These are phyloP conservation scores for Lateolabrax maculatus DNA, from an alignment of 2,797 vertebrate species.

Conservation along the genomic window DNA sequence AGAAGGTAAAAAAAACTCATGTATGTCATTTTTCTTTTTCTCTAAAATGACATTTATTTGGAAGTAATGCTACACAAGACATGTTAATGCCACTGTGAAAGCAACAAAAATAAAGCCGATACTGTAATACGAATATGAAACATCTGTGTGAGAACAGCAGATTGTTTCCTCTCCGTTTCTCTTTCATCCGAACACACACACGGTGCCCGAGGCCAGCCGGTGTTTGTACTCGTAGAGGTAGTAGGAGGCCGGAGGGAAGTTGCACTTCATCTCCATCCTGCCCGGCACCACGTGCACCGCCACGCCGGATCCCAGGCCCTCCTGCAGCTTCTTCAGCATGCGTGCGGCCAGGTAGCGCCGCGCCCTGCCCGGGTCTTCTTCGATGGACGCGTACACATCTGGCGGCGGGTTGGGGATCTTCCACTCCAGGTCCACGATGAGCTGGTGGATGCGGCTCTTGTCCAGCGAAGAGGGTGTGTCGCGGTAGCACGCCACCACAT, in stretches of 20 bases:
- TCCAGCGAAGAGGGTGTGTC: conserved; percentile 81
- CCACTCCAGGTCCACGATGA: conserved; percentile 86
- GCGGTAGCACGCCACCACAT: conserved; percentile 78
- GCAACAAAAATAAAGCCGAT: conserved; percentile 49
- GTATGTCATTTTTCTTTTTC: conserved; percentile 16
- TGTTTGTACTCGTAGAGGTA: conserved; percentile 86
- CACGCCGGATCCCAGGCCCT: conserved; percentile 78
- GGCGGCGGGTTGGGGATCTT: conserved; percentile 86
- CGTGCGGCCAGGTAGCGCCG: conserved; percentile 80
- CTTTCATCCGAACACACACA: conserved; percentile 82
- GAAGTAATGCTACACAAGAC: conserved; percentile 33
- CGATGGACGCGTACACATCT: conserved; percentile 83
- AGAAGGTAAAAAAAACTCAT: background rate
- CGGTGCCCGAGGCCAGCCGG: conserved; percentile 83
- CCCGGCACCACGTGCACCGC: conserved; percentile 84
- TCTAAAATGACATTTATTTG: conserved; percentile 63
- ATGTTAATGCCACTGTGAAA: conserved; percentile 49
- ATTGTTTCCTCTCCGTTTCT: background rate
- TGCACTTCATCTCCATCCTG: conserved; percentile 83
- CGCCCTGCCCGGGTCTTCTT: conserved; percentile 79
- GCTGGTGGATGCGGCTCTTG: conserved; percentile 82
- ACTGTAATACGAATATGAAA: conserved; percentile 32
- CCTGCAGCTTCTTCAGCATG: conserved; percentile 83
- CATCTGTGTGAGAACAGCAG: conserved; percentile 41
- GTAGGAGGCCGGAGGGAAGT: conserved; percentile 81